Base-by-base conservation (phyloP, 2,113 vertebrate species). In the Panurus biarmicus region DNA sequence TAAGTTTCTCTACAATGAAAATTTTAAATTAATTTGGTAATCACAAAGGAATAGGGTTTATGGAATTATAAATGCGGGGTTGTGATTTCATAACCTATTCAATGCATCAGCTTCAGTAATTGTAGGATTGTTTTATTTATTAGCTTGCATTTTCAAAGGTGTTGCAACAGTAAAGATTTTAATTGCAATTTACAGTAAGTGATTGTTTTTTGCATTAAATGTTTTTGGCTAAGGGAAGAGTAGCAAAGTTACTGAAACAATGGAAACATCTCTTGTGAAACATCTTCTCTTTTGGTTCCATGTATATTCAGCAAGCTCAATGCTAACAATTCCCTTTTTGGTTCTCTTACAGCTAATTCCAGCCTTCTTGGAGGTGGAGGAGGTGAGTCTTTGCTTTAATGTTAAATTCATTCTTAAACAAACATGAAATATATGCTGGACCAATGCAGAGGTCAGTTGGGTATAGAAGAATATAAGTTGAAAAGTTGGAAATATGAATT, bases 321-420 rank as follows among this genome's bases (percentile, higher is more conserved):
- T 95, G 26, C 97, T 87, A 86, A 97, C 7, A 21, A 31, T 93
- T 97, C 22, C 95, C 62, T 90, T 96, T 73, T 85, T 96, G 19
- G 97, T 94, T 97, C 75, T 88, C 95, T 96, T 87, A 83, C 97
- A 99, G 99, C 99, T 96, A 99, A 99, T 98, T 98, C 98, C 96
- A 99, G 98, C 98, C 99, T 99, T 95, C 98, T 99, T 93, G 99
- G 99, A 96, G 99, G 99, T 89, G 99, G 99, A 23, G 99, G 99
- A 97, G 99, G 99, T 99, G 96, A 99, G 99, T 98, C 54, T 84
- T 75, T 72, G 20, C 69, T 87, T 76, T n/a, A 87, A 78, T 36
- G 79, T 73, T 48, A 48, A 85, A 31, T 88, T 92, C 45, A 17
- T 72, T 91, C 42, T 92, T 91, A 62, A 90, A 44, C 33, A 48